Evolutionary conservation across 2,888 invertebrate genomes (phyloP).

Genomic region (Rutpela maculata): DNA sequence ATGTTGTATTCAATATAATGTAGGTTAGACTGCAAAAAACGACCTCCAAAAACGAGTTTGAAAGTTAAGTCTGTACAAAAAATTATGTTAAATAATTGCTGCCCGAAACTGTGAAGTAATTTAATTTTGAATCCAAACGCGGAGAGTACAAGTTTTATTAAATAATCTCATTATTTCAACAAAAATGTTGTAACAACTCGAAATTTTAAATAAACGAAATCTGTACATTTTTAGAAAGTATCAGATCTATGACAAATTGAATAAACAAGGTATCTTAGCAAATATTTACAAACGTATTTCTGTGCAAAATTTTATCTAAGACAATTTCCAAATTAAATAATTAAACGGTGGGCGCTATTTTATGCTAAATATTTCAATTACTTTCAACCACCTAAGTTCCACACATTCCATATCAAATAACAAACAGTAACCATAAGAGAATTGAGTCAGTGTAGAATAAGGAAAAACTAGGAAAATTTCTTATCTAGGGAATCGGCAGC

Average conservation of each 20-base stretch:
- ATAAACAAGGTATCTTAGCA: neutral
- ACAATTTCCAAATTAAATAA: no score
- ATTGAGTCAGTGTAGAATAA: no score
- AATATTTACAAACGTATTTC: no score
- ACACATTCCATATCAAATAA: no score
- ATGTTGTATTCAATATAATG: neutral
- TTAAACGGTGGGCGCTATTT: no score
- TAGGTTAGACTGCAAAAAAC: neutral
- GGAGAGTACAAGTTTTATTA: neutral
- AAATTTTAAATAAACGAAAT: neutral
- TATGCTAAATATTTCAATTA: no score
- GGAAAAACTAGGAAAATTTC: no score
- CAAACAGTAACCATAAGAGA: no score
- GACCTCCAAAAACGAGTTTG: slow-evolving; percentile 2
- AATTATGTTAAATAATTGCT: neutral
- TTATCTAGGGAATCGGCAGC: no score
- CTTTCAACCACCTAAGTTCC: no score
- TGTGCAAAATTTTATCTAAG: no score
- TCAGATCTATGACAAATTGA: neutral
- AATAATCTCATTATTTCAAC: neutral
- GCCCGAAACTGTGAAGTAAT: neutral
- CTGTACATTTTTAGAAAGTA: neutral
- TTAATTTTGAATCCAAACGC: neutral
- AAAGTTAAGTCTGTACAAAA: neutral
- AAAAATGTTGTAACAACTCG: neutral